phyloP scores from a whole-genome alignment of 2,797 vertebrate species.

The Bovichtus variegatus region DNA sequence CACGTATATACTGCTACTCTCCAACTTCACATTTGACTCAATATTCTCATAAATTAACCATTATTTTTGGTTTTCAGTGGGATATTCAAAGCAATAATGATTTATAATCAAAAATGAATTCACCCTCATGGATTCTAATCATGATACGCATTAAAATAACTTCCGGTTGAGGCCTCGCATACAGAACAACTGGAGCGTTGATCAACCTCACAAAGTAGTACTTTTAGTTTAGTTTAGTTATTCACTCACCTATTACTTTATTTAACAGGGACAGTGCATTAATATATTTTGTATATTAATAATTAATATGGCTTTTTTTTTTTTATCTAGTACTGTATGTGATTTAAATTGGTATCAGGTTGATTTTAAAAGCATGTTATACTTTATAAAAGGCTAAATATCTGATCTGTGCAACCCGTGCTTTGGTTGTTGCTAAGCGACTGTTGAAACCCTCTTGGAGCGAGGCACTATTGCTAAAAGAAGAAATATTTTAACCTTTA shows the following conservation, averaged over 20 bases:
- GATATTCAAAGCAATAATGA: background rate
- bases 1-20: background rate
- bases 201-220: slow-evolving; percentile 4
- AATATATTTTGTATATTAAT: no score
- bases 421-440: slow-evolving; percentile 68
- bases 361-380: slow-evolving; percentile 24
- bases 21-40: background rate
- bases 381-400: slow-evolving; percentile 31
- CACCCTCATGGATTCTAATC: background rate
- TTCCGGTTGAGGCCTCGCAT: background rate
- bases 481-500: slow-evolving; percentile 29
- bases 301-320: no score
- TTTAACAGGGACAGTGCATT: no score
- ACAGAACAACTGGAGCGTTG: background rate
- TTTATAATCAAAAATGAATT: background rate
- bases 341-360: slow-evolving; percentile 4
- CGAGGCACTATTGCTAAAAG: slow-evolving; percentile 30
- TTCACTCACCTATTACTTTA: no score
- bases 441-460: slow-evolving; percentile 42
- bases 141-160: background rate
- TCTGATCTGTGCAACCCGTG: slow-evolving; percentile 35
- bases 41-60: background rate
- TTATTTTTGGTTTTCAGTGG: background rate
- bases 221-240: no score
- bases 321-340: no score